phyloP scores from a whole-genome alignment of 2,888 invertebrate genomes.

The Pyrrhia umbra region DNA sequence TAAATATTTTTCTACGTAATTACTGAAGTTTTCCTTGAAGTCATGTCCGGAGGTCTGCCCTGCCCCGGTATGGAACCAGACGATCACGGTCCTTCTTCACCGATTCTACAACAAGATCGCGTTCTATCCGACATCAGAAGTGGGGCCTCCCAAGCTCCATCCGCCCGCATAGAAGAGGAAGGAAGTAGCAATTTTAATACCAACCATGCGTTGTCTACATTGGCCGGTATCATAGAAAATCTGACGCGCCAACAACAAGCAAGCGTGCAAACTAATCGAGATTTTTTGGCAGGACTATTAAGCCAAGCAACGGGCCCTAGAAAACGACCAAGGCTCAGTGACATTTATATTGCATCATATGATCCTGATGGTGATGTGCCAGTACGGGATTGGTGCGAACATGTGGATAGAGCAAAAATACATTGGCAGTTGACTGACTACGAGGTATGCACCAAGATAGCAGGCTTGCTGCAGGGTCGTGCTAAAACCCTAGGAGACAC shows the following conservation, averaged over 20 bases:
- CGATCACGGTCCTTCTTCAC: no score
- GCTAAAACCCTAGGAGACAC: background rate
- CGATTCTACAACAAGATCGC: no score
- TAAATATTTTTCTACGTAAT: no score
- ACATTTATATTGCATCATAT: background rate
- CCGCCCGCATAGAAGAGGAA: no score
- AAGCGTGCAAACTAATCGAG: background rate
- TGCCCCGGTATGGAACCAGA: no score
- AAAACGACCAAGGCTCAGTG: background rate
- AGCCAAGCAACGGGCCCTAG: background rate
- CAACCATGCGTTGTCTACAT: no score
- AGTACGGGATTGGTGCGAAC: background rate
- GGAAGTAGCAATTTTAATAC: no score
- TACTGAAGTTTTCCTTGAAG: no score
- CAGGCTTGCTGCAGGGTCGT: background rate
- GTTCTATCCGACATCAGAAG: no score
- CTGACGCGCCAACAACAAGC: background rate
- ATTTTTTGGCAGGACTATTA: background rate
- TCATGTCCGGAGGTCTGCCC: no score
- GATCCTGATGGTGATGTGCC: conserved; percentile 2
- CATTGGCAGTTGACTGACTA: background rate
- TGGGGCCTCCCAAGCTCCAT: no score
- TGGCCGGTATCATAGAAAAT: background rate
- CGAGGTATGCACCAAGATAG: background rate
- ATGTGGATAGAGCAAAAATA: background rate